Conservation (phyloP, 2,888 invertebrate species). For the Pseudanteris insignis region DNA sequence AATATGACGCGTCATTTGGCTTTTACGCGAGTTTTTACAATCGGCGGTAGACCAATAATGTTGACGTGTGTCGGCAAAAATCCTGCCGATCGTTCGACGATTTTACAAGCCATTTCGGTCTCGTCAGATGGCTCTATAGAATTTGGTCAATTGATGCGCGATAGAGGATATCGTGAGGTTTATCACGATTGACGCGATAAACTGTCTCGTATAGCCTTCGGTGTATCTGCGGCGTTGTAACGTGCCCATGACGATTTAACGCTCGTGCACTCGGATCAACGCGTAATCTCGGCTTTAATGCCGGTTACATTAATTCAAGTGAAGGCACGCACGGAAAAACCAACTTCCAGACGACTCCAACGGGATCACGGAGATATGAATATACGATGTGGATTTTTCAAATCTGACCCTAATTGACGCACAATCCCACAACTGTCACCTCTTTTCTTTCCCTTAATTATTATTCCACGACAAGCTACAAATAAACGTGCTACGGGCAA, state of each 20-base stretch:
- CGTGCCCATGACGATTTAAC: slow-evolving; percentile 56
- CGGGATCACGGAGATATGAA: slow-evolving; percentile 20
- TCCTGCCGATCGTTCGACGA: slow-evolving; percentile 31
- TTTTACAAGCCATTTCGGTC: slow-evolving; percentile 49
- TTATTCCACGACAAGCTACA: too few relatives aligned
- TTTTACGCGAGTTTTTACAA: slow-evolving; percentile 11
- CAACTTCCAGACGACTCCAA: slow-evolving; percentile 17
- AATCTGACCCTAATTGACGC: not conserved
- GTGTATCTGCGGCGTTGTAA: slow-evolving; percentile 35
- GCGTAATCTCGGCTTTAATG: slow-evolving; percentile 62
- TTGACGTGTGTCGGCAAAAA: slow-evolving; percentile 14
- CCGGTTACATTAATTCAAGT: slow-evolving; percentile 58
- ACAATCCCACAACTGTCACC: not conserved
- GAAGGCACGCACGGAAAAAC: slow-evolving; percentile 22
- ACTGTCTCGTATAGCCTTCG: slow-evolving; percentile 46
- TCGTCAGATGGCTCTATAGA: slow-evolving; percentile 45
- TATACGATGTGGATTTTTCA: not conserved
- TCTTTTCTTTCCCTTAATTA: not conserved
- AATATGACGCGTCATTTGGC: slow-evolving; percentile 1
- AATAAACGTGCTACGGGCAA: too few relatives aligned
- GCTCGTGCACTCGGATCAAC: slow-evolving; percentile 53
- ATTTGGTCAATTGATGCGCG: slow-evolving; percentile 50
- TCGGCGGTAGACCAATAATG: not conserved
- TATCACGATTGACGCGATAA: slow-evolving; percentile 55
- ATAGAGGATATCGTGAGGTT: slow-evolving; percentile 51